These are phyloP conservation scores for Paradisaea rubra DNA, from an alignment of 2,113 vertebrate genomes.

Conservation along the genomic window DNA sequence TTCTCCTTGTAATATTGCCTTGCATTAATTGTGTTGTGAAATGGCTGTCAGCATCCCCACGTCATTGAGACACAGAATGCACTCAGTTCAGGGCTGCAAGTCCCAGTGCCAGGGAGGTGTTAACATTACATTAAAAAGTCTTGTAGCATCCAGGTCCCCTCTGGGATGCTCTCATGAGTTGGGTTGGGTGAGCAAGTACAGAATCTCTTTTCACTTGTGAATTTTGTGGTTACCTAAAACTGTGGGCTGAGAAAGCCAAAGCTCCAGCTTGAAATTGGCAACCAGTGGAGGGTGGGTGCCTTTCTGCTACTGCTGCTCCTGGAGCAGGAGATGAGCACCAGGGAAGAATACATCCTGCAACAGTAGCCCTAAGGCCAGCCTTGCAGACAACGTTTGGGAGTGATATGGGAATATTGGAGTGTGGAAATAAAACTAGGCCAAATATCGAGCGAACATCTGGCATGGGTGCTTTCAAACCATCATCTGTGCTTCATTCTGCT, in stretches of 20 bases:
- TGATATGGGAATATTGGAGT: background rate
- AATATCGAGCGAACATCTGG: constrained; percentile 6
- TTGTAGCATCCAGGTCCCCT: background rate
- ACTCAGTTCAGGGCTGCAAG: background rate
- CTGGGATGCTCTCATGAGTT: background rate
- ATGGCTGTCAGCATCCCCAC: too few species aligned
- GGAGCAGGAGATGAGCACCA: background rate
- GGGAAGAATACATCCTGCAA: background rate
- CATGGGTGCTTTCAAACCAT: constrained; percentile 16
- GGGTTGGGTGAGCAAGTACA: background rate
- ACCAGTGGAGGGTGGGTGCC: background rate
- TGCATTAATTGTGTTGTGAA: background rate
- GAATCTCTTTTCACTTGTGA: background rate
- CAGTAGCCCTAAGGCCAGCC: background rate
- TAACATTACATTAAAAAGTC: background rate
- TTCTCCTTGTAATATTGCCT: background rate
- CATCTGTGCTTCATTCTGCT: constrained; percentile 26
- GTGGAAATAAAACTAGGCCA: background rate
- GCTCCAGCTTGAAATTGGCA: background rate
- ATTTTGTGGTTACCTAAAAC: background rate
- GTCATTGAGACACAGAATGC: background rate
- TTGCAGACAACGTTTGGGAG: background rate
- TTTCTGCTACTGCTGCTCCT: background rate
- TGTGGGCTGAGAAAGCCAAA: background rate
- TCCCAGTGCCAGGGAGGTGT: background rate